Percentiles rank a stretch among this genome's conserved stretches.
These are phyloP conservation scores for Corythoichthys intestinalis DNA, from an alignment of 2,113 vertebrate genomes.

Conservation along the genomic window DNA sequence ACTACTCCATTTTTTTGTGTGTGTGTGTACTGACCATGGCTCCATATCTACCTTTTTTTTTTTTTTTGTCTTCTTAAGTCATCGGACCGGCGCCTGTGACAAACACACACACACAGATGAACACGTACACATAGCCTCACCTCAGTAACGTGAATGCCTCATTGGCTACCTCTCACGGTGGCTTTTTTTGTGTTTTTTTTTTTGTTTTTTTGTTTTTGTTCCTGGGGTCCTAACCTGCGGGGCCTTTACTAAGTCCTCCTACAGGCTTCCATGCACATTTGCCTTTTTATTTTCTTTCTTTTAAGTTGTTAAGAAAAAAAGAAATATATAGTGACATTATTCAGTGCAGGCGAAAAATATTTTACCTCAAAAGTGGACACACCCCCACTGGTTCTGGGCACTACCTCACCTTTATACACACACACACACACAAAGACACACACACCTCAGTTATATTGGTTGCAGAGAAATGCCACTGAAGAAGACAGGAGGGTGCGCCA, in stretches of 20 bases:
- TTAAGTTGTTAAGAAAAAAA: neutral
- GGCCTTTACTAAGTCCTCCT: slow-evolving; percentile 62
- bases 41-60: slow-evolving; percentile 64
- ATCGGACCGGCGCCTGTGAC: slow-evolving; percentile 67
- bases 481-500: slow-evolving; percentile 75
- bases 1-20: slow-evolving; percentile 60
- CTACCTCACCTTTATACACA: slow-evolving; percentile 81
- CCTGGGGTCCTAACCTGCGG: slow-evolving; percentile 55
- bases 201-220: slow-evolving; percentile 2
- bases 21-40: slow-evolving; percentile 49
- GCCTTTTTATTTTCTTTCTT: slow-evolving; percentile 39
- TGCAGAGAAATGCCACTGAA: slow-evolving; percentile 69
- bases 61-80: slow-evolving; percentile 59
- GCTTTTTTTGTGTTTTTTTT: neutral
- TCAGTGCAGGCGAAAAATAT: slow-evolving; percentile 63
- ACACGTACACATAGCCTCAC: slow-evolving; percentile 60
- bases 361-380: slow-evolving; percentile 76
- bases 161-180: slow-evolving; percentile 57
- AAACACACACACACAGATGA: slow-evolving; percentile 21
- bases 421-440: slow-evolving; percentile 41
- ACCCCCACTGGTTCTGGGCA: slow-evolving; percentile 73
- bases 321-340: slow-evolving; percentile 38
- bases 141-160: slow-evolving; percentile 77
- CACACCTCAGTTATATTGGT: slow-evolving; percentile 56
- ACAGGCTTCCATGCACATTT: slow-evolving; percentile 63